Percentiles rank a stretch among this genome's conserved stretches.
Evolutionary conservation across 2,113 vertebrate genomes (phyloP).

Genomic region (Hydrolagus affinis): DNA sequence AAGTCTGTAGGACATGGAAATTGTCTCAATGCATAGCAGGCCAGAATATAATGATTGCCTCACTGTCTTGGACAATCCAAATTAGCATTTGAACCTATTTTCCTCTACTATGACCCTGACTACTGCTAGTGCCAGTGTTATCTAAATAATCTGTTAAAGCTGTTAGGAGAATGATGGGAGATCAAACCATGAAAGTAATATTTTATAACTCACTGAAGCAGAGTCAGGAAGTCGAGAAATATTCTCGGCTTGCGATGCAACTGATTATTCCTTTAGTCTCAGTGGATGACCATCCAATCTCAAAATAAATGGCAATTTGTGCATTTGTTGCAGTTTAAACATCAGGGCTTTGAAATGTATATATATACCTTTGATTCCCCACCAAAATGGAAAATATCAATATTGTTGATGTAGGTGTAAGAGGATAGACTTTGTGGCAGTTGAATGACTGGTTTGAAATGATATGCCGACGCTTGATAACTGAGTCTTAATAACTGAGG

Average conservation of each 20-base stretch:
- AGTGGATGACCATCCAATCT: background rate
- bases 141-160: background rate
- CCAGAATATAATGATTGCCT: too few species aligned
- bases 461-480: background rate
- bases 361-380: too few species aligned
- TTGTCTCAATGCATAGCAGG: too few species aligned
- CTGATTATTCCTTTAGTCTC: background rate
- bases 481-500: too few species aligned
- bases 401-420: background rate
- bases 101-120: too few species aligned
- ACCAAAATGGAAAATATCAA: background rate
- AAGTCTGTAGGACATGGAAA: too few species aligned
- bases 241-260: background rate
- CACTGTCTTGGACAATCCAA: too few species aligned
- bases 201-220: background rate
- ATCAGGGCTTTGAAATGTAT: background rate
- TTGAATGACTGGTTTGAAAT: background rate
- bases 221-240: background rate
- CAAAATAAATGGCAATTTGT: background rate
- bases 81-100: too few species aligned
- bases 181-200: background rate
- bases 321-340: background rate
- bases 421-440: background rate
- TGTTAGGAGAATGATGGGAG: background rate
- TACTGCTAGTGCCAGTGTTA: too few species aligned